These are phyloP conservation scores for Himalopsyche japonica DNA, from an alignment of 2,888 invertebrate species.

Conservation along the genomic window DNA sequence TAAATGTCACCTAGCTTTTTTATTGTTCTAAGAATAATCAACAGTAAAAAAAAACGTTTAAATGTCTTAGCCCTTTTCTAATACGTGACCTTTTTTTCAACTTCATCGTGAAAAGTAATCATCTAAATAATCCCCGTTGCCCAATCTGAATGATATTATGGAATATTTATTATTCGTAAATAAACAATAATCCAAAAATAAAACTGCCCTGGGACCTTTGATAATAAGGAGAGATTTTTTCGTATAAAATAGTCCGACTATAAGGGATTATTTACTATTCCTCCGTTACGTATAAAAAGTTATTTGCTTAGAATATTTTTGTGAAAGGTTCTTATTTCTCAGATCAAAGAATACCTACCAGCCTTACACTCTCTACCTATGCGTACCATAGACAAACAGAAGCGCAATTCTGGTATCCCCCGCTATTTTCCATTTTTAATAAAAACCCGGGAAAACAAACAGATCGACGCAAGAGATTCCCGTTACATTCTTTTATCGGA, in stretches of 20 bases:
- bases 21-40: no score
- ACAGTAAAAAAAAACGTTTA: no score
- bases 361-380: not conserved
- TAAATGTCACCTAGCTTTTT: no score
- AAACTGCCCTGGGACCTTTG: not conserved
- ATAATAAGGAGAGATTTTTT: not conserved
- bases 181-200: not conserved
- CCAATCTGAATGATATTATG: not conserved
- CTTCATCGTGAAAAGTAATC: no score
- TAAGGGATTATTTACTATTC: not conserved
- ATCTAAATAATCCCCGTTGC: no score
- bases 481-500: not conserved
- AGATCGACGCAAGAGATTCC: constrained; percentile 6
- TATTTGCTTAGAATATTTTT: not conserved
- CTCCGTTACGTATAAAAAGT: not conserved
- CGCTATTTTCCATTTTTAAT: constrained; percentile 22
- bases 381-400: not conserved
- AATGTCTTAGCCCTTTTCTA: no score
- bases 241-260: not conserved
- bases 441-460: constrained; percentile 21
- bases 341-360: not conserved
- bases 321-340: not conserved
- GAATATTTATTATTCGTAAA: not conserved
- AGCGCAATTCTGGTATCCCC: not conserved
- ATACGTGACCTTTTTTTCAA: no score